phyloP scores from a whole-genome alignment of 2,113 vertebrate genomes.

The Sorex fumeus region DNA sequence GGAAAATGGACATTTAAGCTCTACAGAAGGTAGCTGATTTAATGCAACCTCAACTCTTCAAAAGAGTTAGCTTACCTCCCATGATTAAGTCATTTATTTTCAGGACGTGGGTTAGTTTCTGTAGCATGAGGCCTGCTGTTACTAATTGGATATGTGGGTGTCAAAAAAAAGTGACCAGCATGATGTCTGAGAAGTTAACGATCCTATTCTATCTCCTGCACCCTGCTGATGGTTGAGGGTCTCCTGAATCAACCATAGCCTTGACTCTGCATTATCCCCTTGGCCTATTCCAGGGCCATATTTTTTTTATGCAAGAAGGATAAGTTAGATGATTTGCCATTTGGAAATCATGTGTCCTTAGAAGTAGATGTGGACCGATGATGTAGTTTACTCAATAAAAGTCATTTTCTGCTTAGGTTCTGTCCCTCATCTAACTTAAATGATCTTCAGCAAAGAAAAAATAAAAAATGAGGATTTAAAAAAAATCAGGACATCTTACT shows the following conservation, averaged over 20 bases:
- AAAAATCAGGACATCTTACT: not conserved
- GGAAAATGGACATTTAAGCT: conserved; percentile 66
- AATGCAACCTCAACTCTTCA: conserved; percentile 63
- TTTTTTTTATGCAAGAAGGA: not conserved
- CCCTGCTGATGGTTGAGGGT: not conserved
- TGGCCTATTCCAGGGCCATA: not conserved
- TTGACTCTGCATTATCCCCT: not conserved
- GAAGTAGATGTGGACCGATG: not conserved
- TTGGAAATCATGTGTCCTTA: not conserved
- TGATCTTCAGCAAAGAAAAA: not conserved
- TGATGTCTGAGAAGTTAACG: conserved; percentile 46
- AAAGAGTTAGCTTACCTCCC: conserved; percentile 68
- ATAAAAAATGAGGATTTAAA: conserved; percentile 4
- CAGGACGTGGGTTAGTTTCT: conserved; percentile 76
- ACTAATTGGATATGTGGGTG: conserved; percentile 67
- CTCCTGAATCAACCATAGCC: not conserved
- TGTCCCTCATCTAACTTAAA: not conserved
- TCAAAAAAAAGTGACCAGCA: not conserved
- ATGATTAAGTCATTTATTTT: conserved; percentile 77
- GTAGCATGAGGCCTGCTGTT: conserved; percentile 55
- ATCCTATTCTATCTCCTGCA: not conserved
- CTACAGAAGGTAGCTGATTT: conserved; percentile 55
- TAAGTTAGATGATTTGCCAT: not conserved
- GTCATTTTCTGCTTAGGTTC: not conserved
- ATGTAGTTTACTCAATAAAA: not conserved